Evolutionary conservation across 2,797 vertebrate species (phyloP), one percentile per base, ranked within the genome.

Genomic region (Zonotrichia albicollis): DNA sequence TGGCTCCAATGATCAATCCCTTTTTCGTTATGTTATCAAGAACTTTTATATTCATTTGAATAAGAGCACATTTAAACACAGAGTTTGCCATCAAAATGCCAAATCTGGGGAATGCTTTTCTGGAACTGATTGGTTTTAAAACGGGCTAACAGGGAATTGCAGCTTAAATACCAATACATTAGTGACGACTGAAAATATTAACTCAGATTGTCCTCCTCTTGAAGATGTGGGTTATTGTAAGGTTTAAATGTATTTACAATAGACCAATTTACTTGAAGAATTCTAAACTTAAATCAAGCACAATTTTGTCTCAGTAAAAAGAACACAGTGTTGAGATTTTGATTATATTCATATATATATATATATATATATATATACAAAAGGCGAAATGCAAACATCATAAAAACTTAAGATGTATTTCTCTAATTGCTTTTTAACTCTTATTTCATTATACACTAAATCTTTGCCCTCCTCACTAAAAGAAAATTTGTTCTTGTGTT

Each of bases 381-480:
- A 97, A 79, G 5, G 17, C 92, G 21, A 83, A 46, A 90, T 86
- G 27, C 78, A 68, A 77, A 67, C 18, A 36, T 34, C 20, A 36
- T n/a, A 22, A 64, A 87, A 87, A 91, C 23, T 80, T 67, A 66
- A 70, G 58, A 89, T 19, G 73, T 42, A 74, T 32, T 86, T 75
- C n/a, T 93, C 54, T 80, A 83, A 90, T 74, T 81, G 22, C 3
- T 90, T 73, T 46, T 67, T 62, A 82, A 55, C 17, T 94, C 53
- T 32, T 78, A 73, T 91, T 94, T 94, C 34, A 93, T 94, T 92
- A 87, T 87, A 67, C 54, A 75, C 40, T 87, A 90, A 83, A 90
- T 84, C 65, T 90, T 93, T 75, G 30, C 38, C 7, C 5, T 23
- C 43, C 26, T 67, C 57, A 48, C 8, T 73, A 65, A 77, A 90